Percentiles rank a stretch among this genome's conserved stretches.
Conservation (phyloP, 2,797 vertebrate species). For the Gephyroberyx darwinii region DNA sequence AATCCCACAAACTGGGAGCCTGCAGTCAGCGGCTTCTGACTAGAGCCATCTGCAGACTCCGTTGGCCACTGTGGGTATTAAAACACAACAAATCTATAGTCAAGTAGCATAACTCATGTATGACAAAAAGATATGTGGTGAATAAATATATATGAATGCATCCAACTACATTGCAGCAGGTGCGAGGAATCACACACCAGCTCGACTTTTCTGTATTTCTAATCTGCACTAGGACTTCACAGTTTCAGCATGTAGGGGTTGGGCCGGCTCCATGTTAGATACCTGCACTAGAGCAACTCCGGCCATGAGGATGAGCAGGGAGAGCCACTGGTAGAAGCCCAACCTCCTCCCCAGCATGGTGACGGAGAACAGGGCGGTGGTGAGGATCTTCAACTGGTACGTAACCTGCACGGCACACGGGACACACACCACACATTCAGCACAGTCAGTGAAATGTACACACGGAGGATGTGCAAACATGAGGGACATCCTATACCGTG, state of each 20-base stretch:
- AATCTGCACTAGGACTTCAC: no score
- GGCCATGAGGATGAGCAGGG: slow-evolving; percentile 90
- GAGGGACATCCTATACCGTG: not conserved
- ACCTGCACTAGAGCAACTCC: slow-evolving; percentile 96
- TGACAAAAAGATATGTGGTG: not conserved
- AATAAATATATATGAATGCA: not conserved
- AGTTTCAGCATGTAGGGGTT: not conserved
- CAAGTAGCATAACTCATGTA: not conserved
- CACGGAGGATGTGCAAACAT: not conserved
- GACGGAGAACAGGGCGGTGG: slow-evolving; percentile 95
- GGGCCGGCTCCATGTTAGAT: not conserved
- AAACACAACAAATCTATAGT: not conserved
- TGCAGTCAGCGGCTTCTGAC: slow-evolving; percentile 81
- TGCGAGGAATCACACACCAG: no score
- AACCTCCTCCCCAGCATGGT: slow-evolving; percentile 92
- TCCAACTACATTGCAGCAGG: not conserved
- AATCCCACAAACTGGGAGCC: slow-evolving; percentile 90
- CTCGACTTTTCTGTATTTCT: not conserved
- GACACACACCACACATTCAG: not conserved
- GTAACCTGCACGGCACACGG: slow-evolving; percentile 85
- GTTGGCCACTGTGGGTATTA: slow-evolving; percentile 85
- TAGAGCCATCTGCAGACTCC: slow-evolving; percentile 70
- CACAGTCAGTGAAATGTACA: not conserved
- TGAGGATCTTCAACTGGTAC: slow-evolving; percentile 98
- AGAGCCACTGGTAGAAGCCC: slow-evolving; percentile 92